Evolutionary conservation across 2,888 invertebrate genomes (phyloP).

Genomic region (Ptilodon capucinus): DNA sequence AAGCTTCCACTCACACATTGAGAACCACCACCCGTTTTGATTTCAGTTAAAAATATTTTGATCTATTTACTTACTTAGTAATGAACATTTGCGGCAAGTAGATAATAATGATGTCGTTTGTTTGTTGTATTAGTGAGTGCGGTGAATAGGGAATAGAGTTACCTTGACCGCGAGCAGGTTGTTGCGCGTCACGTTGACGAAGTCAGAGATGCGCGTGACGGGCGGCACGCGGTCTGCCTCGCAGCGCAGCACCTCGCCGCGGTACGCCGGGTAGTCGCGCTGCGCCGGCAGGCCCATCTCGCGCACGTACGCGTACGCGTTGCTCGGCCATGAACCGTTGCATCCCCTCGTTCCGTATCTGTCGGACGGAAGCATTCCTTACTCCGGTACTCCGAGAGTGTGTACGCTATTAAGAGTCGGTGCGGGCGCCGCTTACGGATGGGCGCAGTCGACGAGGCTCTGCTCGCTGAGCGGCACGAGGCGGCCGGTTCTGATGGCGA

Average conservation of each 20-base stretch:
- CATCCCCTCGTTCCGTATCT: slow-evolving; percentile 64
- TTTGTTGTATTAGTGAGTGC: too few species aligned
- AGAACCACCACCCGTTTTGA: too few species aligned
- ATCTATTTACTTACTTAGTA: too few species aligned
- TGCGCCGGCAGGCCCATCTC: slow-evolving; percentile 56
- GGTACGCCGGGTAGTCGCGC: slow-evolving; percentile 54
- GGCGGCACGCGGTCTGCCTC: slow-evolving; percentile 43
- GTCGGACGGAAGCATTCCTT: slow-evolving; percentile 2
- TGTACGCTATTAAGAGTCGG: not conserved
- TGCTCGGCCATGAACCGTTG: slow-evolving; percentile 62
- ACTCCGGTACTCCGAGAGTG: too few species aligned
- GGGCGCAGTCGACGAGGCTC: slow-evolving; percentile 67
- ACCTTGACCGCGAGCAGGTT: slow-evolving; percentile 68
- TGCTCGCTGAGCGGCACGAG: slow-evolving; percentile 67
- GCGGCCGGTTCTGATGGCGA: slow-evolving; percentile 54
- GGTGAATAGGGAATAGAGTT: too few species aligned
- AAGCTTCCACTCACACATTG: too few species aligned
- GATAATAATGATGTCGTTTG: too few species aligned
- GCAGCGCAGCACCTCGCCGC: slow-evolving; percentile 49
- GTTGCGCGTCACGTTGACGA: slow-evolving; percentile 62
- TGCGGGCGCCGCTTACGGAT: slow-evolving; percentile 43
- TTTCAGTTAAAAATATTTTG: too few species aligned
- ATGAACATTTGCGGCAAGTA: too few species aligned
- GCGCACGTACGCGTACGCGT: slow-evolving; percentile 61
- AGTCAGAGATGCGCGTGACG: slow-evolving; percentile 61